Percentiles rank a stretch among this genome's conserved stretches.
These are phyloP conservation scores for Cyaniris semiargus DNA, from an alignment of 2,888 invertebrate genomes.

Conservation along the genomic window DNA sequence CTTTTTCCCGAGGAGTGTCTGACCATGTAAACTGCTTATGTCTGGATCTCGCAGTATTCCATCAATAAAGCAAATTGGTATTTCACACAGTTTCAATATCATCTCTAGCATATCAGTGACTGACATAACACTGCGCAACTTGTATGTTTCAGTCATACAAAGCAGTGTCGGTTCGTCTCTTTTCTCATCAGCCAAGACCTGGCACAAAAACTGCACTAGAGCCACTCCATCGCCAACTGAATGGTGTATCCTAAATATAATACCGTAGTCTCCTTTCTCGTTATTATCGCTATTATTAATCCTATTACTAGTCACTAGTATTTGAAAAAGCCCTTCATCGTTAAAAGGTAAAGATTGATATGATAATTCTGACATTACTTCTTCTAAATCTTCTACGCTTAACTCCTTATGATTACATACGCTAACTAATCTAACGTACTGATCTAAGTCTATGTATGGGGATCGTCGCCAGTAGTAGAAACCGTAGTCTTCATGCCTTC, in stretches of 20 bases:
- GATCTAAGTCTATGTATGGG: constrained; percentile 56
- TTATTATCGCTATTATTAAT: constrained; percentile 45
- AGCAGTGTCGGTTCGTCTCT: constrained; percentile 45
- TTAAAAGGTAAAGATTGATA: constrained; percentile 66
- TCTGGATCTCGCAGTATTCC: constrained; percentile 57
- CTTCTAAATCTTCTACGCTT: constrained; percentile 55
- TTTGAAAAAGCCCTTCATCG: constrained; percentile 74
- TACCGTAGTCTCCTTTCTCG: constrained; percentile 54
- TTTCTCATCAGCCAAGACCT: constrained; percentile 65
- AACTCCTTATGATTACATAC: constrained; percentile 50
- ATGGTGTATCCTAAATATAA: constrained; percentile 79
- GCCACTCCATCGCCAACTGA: constrained; percentile 78
- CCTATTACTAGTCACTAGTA: constrained; percentile 62
- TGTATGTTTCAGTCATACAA: constrained; percentile 45
- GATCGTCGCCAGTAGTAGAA: constrained; percentile 76
- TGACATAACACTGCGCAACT: constrained; percentile 35
- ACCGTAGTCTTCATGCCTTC: constrained; percentile 65
- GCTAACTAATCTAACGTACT: constrained; percentile 68
- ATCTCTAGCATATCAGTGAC: constrained; percentile 47
- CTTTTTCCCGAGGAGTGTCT: constrained; percentile 65
- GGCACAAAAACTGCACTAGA: constrained; percentile 69
- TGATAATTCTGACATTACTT: constrained; percentile 59
- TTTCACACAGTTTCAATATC: constrained; percentile 50
- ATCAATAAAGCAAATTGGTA: constrained; percentile 53
- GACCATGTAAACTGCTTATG: constrained; percentile 67